Base-by-base conservation (phyloP, 2,888 invertebrate species). In the Pinctada fucata region DNA sequence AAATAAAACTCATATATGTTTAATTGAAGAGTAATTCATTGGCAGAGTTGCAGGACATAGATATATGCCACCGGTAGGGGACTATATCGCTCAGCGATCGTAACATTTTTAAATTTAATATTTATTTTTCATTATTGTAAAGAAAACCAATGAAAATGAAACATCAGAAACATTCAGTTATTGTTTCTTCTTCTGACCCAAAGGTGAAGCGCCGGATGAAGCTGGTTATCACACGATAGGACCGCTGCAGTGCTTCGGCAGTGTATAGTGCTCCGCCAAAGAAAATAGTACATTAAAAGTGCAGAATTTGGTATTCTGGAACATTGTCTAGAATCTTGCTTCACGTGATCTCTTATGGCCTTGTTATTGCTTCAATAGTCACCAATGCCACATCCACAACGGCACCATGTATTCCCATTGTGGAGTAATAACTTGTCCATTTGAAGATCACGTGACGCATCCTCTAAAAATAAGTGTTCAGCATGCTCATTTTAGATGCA, bases 151-250 rank as follows among this genome's bases (percentile, higher is more conserved):
- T 31, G 31, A 31, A 31, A 31, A 1, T 31, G 31, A 31, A 31
- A 31, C 31, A 31, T 31, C 31, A 1, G 31, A 31, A 31, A 31
- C 31, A 31, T 31, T 31, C 31, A 31, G 31, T 31, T 47, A 68
- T 47, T 45, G 10, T 31, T 6, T 65, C 63, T 70, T 76, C n/a
- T 77, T 71, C 52, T 47, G 65, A 52, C 64, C 70, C 71, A 65
- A 77, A 77, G 76, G 78, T 77, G 74, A 69, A 65, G 72, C 64
- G 51, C 71, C 64, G 76, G 76, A 64, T 6, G 76, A 81, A 63
- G 78, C 66, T 51, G 81, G 72, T n/a, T 75, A 70, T 73, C 77
- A 75, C 72, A 70, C 76, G n/a, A 74, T 81, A 51, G 76, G 81
- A 78, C 76, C 76, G 58, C 6, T 77, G 16, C 51, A 72, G 66